Evolutionary conservation across 1,140 invertebrate species (phyloP).

Genomic region (Druon quercuslanigerum): DNA sequence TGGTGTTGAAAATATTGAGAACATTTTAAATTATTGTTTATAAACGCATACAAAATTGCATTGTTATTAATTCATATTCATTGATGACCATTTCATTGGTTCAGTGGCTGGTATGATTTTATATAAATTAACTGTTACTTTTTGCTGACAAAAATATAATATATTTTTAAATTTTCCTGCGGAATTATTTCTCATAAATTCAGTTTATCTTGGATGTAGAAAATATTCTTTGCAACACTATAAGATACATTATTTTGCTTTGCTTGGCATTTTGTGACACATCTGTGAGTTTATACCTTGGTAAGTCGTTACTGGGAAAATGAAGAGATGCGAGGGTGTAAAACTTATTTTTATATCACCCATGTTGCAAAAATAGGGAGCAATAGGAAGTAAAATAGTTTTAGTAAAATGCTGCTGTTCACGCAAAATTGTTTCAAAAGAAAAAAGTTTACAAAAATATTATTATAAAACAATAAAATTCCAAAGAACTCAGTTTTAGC

Average conservation of each 20-base stretch:
- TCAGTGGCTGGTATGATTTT: too few relatives aligned
- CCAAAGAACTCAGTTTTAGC: too few relatives aligned
- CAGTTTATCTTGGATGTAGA: background rate
- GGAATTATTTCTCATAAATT: background rate
- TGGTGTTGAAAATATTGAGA: too few relatives aligned
- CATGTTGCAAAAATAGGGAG: conserved; percentile 8
- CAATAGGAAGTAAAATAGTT: conserved; percentile 5
- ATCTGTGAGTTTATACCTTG: conserved; percentile 20
- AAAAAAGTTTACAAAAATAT: background rate
- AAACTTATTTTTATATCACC: conserved; percentile 6
- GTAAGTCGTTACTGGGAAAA: conserved; percentile 18
- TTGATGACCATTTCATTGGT: too few relatives aligned
- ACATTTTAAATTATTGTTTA: too few relatives aligned
- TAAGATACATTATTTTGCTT: background rate
- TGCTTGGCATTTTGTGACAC: conserved; percentile 18
- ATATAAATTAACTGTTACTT: too few relatives aligned
- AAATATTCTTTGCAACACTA: conserved; percentile 5
- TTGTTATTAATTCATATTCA: too few relatives aligned
- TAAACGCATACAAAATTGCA: too few relatives aligned
- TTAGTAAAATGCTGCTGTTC: background rate
- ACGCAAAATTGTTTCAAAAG: background rate
- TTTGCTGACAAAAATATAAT: too few relatives aligned
- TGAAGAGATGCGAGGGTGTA: conserved; percentile 13
- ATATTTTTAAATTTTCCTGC: too few relatives aligned
- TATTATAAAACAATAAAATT: too few relatives aligned